These are phyloP conservation scores for Sterna hirundo DNA, from an alignment of 2,113 vertebrate genomes.

Conservation along the genomic window DNA sequence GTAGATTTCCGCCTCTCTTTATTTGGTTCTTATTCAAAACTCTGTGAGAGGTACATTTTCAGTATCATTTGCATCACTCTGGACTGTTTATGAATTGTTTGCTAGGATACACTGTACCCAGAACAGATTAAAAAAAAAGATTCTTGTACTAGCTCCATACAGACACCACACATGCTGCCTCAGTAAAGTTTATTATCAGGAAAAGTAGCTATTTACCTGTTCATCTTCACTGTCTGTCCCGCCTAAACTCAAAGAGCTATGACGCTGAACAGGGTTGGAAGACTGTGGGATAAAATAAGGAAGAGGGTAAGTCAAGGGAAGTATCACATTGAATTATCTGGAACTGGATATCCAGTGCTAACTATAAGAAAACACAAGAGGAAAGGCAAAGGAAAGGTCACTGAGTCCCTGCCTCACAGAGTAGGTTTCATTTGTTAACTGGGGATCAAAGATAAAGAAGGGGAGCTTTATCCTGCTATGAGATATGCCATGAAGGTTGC, in stretches of 20 bases:
- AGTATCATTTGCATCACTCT: neutral
- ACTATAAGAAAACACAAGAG: conserved; percentile 32
- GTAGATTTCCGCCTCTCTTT: neutral
- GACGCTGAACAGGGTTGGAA: conserved; percentile 70
- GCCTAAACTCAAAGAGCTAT: conserved; percentile 82
- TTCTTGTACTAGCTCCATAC: neutral
- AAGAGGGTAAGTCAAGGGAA: conserved; percentile 51
- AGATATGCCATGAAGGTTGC: neutral
- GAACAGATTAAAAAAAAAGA: neutral
- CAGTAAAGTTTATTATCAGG: neutral
- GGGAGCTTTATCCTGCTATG: neutral
- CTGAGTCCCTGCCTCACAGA: neutral
- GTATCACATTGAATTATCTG: neutral
- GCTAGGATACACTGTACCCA: neutral
- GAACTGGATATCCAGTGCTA: neutral
- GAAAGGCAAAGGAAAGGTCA: conserved; percentile 3
- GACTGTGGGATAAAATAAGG: conserved; percentile 65
- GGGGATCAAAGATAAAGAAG: neutral
- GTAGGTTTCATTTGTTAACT: neutral
- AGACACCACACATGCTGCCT: neutral
- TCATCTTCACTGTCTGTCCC: conserved; percentile 83
- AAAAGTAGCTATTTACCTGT: conserved; percentile 75
- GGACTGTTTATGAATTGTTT: neutral
- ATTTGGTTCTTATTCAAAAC: neutral
- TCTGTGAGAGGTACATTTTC: neutral